A percentile compares a stretch with the other conserved stretches of the same genome.
Evolutionary conservation across 2,888 invertebrate species (phyloP).

Genomic region (Hymenopus coronatus): DNA sequence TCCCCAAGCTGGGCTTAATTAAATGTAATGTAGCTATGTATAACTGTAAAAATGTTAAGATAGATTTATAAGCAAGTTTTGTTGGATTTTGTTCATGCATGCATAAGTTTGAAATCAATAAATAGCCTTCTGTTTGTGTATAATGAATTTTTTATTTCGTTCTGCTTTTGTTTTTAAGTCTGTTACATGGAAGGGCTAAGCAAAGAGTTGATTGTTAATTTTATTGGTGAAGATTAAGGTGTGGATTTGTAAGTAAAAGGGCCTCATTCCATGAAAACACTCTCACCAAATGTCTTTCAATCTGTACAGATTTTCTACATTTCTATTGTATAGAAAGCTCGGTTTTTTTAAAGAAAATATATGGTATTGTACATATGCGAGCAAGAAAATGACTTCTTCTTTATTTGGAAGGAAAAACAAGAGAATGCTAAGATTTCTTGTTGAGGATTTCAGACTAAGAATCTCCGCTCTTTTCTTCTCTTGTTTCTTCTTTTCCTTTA

Average conservation of each 20-base stretch:
- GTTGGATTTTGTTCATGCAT: not conserved
- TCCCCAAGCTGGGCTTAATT: not conserved
- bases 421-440: no score
- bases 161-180: not conserved
- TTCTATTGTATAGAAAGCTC: constrained; percentile 1
- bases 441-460: not conserved
- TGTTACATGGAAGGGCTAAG: not conserved
- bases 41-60: not conserved
- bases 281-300: not conserved
- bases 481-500: not conserved
- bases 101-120: not conserved
- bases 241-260: not conserved
- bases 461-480: not conserved
- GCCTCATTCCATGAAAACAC: not conserved
- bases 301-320: not conserved
- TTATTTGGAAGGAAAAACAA: not conserved
- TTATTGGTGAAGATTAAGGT: not conserved
- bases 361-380: not conserved
- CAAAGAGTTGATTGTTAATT: not conserved
- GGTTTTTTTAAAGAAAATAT: not conserved
- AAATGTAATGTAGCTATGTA: not conserved
- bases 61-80: not conserved
- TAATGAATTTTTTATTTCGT: not conserved
- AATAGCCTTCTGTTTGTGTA: not conserved
- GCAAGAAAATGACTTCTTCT: not conserved